Evolutionary conservation across 2,888 invertebrate species (phyloP).

Genomic region (Archips crataeganus): DNA sequence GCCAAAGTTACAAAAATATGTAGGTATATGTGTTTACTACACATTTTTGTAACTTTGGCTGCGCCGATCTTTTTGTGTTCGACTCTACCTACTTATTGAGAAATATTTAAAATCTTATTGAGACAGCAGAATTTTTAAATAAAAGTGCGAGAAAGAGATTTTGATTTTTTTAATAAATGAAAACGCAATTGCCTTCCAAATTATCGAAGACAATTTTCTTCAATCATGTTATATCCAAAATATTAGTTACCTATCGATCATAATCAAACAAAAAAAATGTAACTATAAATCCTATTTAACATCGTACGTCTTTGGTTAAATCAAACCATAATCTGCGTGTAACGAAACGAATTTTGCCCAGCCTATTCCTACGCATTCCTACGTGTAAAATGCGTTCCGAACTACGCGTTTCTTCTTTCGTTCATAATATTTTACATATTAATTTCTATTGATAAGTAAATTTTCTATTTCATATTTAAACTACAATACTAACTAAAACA

Average conservation of each 20-base stretch:
- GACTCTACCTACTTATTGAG: not conserved
- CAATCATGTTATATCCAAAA: no score
- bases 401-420: not conserved
- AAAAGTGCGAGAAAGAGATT: not conserved
- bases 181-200: not conserved
- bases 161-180: not conserved
- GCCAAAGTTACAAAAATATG: no score
- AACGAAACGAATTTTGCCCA: slow-evolving; percentile 9
- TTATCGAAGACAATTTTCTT: not conserved
- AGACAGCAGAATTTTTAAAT: slow-evolving; percentile 8
- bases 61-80: no score
- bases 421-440: no score
- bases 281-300: not conserved
- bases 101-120: not conserved
- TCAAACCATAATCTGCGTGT: not conserved
- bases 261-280: no score
- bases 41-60: no score
- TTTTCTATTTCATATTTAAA: no score
- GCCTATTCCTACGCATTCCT: slow-evolving; percentile 23
- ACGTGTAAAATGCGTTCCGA: slow-evolving; percentile 15
- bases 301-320: not conserved
- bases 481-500: no score
- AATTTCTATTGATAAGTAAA: no score
- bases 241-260: no score
- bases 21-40: no score